Base-by-base conservation (phyloP, 2,113 vertebrate genomes). In the Otocyon megalotis region DNA sequence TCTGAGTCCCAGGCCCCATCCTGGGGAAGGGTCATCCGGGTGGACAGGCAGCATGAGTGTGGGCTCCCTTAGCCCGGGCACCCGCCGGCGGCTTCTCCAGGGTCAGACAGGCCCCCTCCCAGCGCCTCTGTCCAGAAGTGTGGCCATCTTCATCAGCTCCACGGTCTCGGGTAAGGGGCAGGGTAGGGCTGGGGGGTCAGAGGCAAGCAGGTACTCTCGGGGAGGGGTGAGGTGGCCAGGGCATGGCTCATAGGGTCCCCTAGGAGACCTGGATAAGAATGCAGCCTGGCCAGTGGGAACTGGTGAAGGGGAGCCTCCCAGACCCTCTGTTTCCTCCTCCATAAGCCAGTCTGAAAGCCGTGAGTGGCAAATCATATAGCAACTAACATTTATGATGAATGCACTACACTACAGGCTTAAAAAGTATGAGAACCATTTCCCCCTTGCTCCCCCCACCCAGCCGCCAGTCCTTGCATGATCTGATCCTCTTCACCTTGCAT, bases 141-240 rank as follows among this genome's bases (percentile, higher is more conserved):
- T 99, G 95, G 48, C 97, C 76, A 97, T 99, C 58, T 99, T 99
- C 98, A 94, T 99, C 98, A 99, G 99, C 98, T 99, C 99, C 85
- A 92, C 97, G 0, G 98, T 98, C 94, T 98, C 99, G 98, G 99
- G 99, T 99, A 98, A 99, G 97, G 53, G 35, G 90, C 50, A 30
- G 90, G 60, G 37, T 9, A 15, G 2, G 76, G 69, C n/a, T 81
- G 48, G 60, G 72, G 69, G 19, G 20, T 32, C 12, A 20, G 24
- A n/a, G 50, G 43, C 74, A 43, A 8, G 58, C 0, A 6, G 30
- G 24, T 54, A 17, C 43, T 43, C 58, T 35, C 0, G 12, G 54
- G 17, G 28, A 77, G 30, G 19, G 53, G 35, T 48, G 26, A 5
- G 63, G 74, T 48, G 35, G 48, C 13, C 14, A 17, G 43, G 67